phyloP scores from a whole-genome alignment of 2,888 invertebrate species.

The Cremastobaeus sp. region DNA sequence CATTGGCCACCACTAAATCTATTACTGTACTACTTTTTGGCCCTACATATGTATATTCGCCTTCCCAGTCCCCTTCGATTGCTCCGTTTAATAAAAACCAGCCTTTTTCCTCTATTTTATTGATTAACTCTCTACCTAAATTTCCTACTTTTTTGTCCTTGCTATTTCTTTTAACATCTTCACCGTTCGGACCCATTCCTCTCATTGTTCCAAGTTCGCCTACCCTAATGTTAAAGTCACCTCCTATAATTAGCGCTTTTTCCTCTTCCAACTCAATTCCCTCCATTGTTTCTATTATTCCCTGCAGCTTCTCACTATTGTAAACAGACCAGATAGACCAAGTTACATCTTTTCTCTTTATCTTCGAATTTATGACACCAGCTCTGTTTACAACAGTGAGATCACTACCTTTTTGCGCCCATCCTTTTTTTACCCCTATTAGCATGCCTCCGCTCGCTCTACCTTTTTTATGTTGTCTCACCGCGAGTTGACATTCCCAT shows the following conservation, averaged over 20 bases:
- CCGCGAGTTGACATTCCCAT: background rate
- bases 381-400: background rate
- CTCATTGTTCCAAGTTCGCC: conserved; percentile 26
- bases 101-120: conserved; percentile 36
- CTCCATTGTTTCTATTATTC: background rate
- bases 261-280: conserved; percentile 5
- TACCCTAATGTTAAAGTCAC: conserved; percentile 44
- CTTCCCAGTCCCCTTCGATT: conserved; percentile 50
- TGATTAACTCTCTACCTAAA: conserved; percentile 35
- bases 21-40: conserved; percentile 49
- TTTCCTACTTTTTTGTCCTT: conserved; percentile 25
- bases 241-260: conserved; percentile 25
- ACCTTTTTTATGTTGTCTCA: background rate
- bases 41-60: conserved; percentile 53
- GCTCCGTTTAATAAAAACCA: conserved; percentile 54
- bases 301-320: background rate
- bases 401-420: background rate
- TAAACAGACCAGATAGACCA: background rate
- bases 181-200: conserved; percentile 1
- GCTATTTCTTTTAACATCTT: conserved; percentile 3
- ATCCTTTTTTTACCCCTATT: conserved; percentile 1
- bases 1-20: conserved; percentile 49
- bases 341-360: background rate
- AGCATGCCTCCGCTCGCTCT: conserved; percentile 8
- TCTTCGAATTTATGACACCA: background rate